Percentiles rank a stretch among this genome's conserved stretches.
These are phyloP conservation scores for Pseudorectes ferrugineus DNA, from an alignment of 2,113 vertebrate genomes.

Conservation along the genomic window DNA sequence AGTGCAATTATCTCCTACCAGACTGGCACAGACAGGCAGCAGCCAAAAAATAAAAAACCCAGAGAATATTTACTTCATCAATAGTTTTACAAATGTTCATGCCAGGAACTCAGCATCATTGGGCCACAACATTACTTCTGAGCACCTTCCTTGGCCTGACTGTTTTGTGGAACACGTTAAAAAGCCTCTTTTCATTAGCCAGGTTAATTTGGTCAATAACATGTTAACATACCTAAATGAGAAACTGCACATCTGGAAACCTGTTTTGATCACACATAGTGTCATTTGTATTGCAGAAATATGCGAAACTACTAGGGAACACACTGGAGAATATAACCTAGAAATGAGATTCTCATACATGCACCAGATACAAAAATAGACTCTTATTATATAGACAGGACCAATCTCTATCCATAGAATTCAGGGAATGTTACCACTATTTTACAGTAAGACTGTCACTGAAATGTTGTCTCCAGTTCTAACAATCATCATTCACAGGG, in stretches of 20 bases:
- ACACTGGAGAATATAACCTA: not conserved
- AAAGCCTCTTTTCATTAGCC: not conserved
- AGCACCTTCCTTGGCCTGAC: not conserved
- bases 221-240: not conserved
- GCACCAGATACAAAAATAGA: not conserved
- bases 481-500: not conserved
- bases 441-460: not conserved
- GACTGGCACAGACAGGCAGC: not conserved
- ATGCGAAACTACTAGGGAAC: not conserved
- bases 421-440: not conserved
- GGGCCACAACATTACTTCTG: not conserved
- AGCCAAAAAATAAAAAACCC: accelerated
- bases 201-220: not conserved
- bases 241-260: not conserved
- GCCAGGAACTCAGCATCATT: not conserved
- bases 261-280: not conserved
- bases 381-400: not conserved
- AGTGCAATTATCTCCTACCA: not conserved
- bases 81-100: not conserved
- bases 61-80: not conserved
- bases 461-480: not conserved
- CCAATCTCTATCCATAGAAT: not conserved
- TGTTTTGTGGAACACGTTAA: not conserved
- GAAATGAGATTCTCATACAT: not conserved
- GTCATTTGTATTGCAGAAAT: not conserved